Evolutionary conservation across 2,888 invertebrate genomes (phyloP).

Genomic region (Schrankia costaestrigalis): DNA sequence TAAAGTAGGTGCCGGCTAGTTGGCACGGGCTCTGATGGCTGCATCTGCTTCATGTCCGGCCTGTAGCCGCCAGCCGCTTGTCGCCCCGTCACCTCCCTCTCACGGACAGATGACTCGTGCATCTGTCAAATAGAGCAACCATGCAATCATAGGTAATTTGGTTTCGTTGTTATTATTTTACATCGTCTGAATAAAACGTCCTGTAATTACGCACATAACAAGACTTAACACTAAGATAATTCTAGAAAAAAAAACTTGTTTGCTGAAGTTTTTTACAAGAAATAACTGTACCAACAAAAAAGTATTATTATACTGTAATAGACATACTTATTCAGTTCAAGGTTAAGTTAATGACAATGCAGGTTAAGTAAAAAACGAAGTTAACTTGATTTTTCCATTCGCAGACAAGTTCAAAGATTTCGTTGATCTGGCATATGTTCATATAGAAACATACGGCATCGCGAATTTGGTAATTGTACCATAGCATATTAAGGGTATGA

Average conservation of each 20-base stretch:
- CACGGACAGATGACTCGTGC: conserved; percentile 35
- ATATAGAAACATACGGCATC: conserved; percentile 25
- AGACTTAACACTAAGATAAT: conserved; percentile 2
- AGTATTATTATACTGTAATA: conserved; percentile 14
- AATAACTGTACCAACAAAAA: conserved; percentile 8
- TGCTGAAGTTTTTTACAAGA: conserved; percentile 7
- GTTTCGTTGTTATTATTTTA: conserved; percentile 3
- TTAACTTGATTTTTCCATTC: conserved; percentile 15
- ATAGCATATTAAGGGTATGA: conserved; percentile 57
- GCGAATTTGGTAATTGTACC: conserved; percentile 54
- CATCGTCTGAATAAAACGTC: conserved; percentile 1
- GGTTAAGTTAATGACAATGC: conserved; percentile 25
- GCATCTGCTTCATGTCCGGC: conserved; percentile 43
- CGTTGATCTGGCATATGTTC: conserved; percentile 1
- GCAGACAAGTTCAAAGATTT: conserved; percentile 8
- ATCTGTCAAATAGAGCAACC: conserved; percentile 34
- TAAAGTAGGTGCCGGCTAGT: conserved; percentile 25
- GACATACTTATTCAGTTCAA: conserved; percentile 25
- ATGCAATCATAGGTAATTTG: conserved; percentile 23
- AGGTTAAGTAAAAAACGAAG: conserved; percentile 12
- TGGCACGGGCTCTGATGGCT: conserved; percentile 31
- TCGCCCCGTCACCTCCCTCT: neutral
- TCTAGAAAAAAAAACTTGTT: neutral
- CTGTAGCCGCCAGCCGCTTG: conserved; percentile 11
- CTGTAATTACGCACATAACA: neutral